A percentile compares a stretch with the other conserved stretches of the same genome.
These are phyloP conservation scores for Agrochola macilenta DNA, from an alignment of 2,888 invertebrate genomes.

Conservation along the genomic window DNA sequence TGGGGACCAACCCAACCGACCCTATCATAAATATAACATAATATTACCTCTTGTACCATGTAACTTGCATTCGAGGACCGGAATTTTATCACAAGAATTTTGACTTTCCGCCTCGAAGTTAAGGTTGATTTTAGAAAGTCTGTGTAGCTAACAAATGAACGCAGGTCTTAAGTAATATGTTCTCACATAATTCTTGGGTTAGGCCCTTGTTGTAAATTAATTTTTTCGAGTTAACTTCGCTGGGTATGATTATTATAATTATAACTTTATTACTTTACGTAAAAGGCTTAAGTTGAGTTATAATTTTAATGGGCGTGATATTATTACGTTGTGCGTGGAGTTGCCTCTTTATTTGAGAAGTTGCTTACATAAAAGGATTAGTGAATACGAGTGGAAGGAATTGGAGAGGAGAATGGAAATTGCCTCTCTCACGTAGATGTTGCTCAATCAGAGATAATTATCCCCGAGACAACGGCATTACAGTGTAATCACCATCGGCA, in stretches of 20 bases:
- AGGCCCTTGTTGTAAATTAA: constrained; percentile 59
- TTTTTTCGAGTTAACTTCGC: constrained; percentile 56
- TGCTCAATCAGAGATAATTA: not conserved
- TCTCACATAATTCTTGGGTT: constrained; percentile 63
- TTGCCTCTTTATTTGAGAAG: not conserved
- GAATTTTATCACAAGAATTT: not conserved
- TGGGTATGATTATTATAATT: constrained; percentile 44
- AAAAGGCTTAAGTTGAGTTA: constrained; percentile 27
- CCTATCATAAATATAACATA: constrained; percentile 77
- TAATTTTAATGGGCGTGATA: constrained; percentile 27
- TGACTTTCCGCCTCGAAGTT: not conserved
- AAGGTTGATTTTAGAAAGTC: constrained; percentile 28
- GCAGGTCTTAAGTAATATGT: constrained; percentile 66
- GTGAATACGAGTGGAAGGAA: not conserved
- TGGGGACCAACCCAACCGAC: constrained; percentile 73
- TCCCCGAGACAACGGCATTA: not conserved
- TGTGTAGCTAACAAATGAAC: constrained; percentile 57
- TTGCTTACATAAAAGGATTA: not conserved
- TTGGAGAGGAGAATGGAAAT: too few species aligned
- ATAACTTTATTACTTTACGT: constrained; percentile 45
- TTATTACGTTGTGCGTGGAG: not conserved
- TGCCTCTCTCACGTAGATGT: not conserved
- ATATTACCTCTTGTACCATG: constrained; percentile 66
- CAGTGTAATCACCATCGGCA: not conserved
- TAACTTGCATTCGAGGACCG: constrained; percentile 57